Evolutionary conservation across 2,113 vertebrate genomes (phyloP).

Genomic region (Mirounga angustirostris): DNA sequence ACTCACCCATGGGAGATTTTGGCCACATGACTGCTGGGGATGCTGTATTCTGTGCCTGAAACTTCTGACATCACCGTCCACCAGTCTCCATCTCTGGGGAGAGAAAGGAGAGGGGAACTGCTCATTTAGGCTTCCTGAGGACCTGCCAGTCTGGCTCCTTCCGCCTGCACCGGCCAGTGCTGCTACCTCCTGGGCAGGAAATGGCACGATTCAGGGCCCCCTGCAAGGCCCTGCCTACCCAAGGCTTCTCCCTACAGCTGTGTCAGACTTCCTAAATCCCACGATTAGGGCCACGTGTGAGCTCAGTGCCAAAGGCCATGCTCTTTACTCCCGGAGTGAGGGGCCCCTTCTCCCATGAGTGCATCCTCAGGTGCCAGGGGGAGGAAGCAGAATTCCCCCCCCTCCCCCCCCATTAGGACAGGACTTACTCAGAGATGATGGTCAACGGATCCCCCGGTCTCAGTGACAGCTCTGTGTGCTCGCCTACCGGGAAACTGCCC

Average conservation of each 20-base stretch:
- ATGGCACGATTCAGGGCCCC: neutral
- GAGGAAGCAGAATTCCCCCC: neutral
- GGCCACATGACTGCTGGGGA: constrained; percentile 90
- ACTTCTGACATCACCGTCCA: constrained; percentile 88
- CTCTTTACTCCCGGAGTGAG: neutral
- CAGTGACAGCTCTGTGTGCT: constrained; percentile 79
- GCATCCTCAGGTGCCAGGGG: neutral
- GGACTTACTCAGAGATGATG: constrained; percentile 91
- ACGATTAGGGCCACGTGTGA: neutral
- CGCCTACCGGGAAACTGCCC: constrained; percentile 87
- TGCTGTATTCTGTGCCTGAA: constrained; percentile 87
- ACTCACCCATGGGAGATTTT: constrained; percentile 90
- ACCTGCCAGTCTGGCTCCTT: neutral
- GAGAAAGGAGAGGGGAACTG: constrained; percentile 7
- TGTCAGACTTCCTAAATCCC: neutral
- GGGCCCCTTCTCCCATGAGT: neutral
- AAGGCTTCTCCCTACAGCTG: neutral
- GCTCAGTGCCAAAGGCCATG: neutral
- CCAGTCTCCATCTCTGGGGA: constrained; percentile 91
- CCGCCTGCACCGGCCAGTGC: neutral
- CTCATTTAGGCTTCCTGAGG: neutral
- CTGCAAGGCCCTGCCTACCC: neutral
- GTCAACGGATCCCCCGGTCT: constrained; percentile 89
- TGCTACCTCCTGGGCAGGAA: neutral
- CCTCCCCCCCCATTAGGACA: neutral